phyloP scores from a whole-genome alignment of 1,140 invertebrate species.

The Pseudomyrmex pallidus region DNA sequence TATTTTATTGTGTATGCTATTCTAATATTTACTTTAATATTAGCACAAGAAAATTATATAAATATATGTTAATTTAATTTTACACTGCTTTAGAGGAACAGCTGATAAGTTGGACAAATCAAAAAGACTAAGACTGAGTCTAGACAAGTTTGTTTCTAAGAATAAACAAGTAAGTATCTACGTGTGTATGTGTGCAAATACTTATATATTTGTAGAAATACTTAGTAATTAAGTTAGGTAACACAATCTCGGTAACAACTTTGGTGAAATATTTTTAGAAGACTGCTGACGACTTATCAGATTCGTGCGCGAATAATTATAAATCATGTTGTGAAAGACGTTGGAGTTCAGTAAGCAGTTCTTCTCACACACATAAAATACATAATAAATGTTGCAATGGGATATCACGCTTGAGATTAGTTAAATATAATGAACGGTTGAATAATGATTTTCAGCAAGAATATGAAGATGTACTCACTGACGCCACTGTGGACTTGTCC shows the following conservation, averaged over 20 bases:
- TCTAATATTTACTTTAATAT: constrained; percentile 19
- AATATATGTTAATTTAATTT: not conserved
- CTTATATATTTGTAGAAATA: constrained; percentile 3
- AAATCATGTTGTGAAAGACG: constrained; percentile 76
- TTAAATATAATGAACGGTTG: constrained; percentile 67
- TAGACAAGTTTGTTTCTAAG: constrained; percentile 80
- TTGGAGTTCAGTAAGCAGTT: constrained; percentile 78
- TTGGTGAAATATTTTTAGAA: constrained; percentile 72
- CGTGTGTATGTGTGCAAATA: not conserved
- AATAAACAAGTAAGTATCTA: constrained; percentile 75
- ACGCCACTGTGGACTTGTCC: constrained; percentile 82
- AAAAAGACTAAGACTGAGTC: constrained; percentile 80
- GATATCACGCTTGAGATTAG: constrained; percentile 65
- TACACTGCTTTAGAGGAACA: constrained; percentile 66
- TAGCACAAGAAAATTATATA: constrained; percentile 12
- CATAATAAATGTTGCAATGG: constrained; percentile 66
- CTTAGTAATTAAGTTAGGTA: not conserved
- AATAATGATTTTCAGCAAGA: constrained; percentile 65
- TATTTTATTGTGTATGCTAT: not conserved
- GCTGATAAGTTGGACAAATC: constrained; percentile 79
- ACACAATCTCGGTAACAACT: not conserved
- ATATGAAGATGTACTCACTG: constrained; percentile 77
- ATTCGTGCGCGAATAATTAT: constrained; percentile 64
- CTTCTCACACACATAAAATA: constrained; percentile 72
- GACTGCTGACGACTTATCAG: constrained; percentile 63